These are phyloP conservation scores for Malurus alboscapulatus DNA, from an alignment of 2,113 vertebrate genomes.

Conservation along the genomic window DNA sequence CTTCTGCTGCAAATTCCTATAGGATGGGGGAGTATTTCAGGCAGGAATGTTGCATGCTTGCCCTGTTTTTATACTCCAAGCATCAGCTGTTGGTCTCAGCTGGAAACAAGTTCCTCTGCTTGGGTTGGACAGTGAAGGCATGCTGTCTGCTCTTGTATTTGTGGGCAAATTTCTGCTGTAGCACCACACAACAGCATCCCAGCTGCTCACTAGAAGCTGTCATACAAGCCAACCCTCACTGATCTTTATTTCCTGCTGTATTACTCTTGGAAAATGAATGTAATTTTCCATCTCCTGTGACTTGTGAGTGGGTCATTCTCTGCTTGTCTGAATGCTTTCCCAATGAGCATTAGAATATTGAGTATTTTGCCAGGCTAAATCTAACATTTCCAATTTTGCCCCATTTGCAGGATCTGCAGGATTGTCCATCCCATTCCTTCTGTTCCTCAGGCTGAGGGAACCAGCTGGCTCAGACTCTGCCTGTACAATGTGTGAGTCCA, in stretches of 20 bases:
- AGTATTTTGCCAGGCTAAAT: not conserved
- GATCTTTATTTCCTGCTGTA: not conserved
- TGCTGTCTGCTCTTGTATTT: not conserved
- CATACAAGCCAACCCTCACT: not conserved
- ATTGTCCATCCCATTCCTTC: not conserved
- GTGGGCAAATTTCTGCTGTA: not conserved
- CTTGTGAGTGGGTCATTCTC: not conserved
- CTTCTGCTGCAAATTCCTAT: not conserved
- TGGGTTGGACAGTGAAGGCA: not conserved
- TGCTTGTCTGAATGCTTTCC: not conserved
- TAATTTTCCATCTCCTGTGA: not conserved
- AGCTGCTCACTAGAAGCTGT: not conserved
- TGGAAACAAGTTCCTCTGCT: not conserved
- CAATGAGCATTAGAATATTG: not conserved
- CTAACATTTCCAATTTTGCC: not conserved
- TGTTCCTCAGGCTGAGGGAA: not conserved
- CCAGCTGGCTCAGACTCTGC: not conserved
- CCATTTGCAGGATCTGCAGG: not conserved
- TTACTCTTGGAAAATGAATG: not conserved
- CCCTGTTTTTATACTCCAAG: not conserved
- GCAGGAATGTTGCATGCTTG: not conserved
- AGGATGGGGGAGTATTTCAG: not conserved
- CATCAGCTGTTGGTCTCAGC: slow-evolving; percentile 6
- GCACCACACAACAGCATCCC: not conserved
- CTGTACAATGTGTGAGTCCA: not conserved